Base-by-base conservation (phyloP, 2,113 vertebrate genomes). In the Psilopsiagon aurifrons region DNA sequence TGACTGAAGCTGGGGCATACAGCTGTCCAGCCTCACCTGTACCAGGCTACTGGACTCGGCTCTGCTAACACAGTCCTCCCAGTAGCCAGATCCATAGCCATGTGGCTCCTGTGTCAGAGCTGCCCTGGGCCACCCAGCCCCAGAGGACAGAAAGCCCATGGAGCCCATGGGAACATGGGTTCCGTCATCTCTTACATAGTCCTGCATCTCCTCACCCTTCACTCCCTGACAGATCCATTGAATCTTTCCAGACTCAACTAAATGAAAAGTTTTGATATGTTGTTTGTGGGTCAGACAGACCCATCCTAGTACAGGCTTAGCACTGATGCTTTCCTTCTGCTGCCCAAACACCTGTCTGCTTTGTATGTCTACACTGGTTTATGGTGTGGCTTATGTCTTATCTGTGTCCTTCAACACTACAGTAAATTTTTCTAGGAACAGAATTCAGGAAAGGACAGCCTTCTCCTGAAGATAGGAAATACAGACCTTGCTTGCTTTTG, bases 61-160 rank as follows among this genome's bases (percentile, higher is more conserved):
- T 83, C 2, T 52, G 27, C 24, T 23, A 64, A 29, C 29, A 20
- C 0, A 17, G 20, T 7, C 29, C 13, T 83, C 37, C 24, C 43
- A 49, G n/a, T 3, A 86, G 28, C 28, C 3, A 0, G 0, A 49
- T 24, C 37, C 25, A 6, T 0, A 4, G 23, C 57, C 55, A 66
- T 0, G 0, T 1, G 28, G 37, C 11, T 86, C 49, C 35, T 0
- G 1, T 10, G 15, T 17, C 6, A 7, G 55, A 70, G 51, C 22
- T 67, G n/a, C 43, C 52, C 66, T 7, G 22, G 37, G 28, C 12
- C 46, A 52, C 4, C 3, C 62, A 60, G 37, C 11, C 12, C 31
- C 28, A 46, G 13, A 17, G 25, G 16, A 59, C 7, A 82, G 15
- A 35, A 8, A 70, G 47, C 7, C 52, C 0, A 0, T 11, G 20